phyloP scores from a whole-genome alignment of 1,140 invertebrate genomes.

The Drosophila arawakana region DNA sequence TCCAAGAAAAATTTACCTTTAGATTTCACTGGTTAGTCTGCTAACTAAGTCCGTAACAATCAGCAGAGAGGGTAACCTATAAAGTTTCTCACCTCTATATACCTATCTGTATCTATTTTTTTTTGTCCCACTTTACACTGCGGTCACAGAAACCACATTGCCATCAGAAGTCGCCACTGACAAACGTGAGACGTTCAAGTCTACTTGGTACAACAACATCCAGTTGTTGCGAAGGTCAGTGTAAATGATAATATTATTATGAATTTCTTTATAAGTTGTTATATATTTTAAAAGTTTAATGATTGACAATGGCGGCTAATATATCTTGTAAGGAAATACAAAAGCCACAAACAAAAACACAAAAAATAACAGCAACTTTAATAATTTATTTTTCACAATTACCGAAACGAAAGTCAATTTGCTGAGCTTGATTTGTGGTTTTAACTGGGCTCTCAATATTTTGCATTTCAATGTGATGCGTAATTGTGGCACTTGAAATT shows the following conservation, averaged over 20 bases:
- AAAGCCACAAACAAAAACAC: conserved; percentile 16
- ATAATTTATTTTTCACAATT: conserved; percentile 50
- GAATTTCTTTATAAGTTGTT: conserved; percentile 30
- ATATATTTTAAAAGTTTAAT: conserved; percentile 37
- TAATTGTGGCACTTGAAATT: conserved; percentile 56
- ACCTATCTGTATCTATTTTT: neutral
- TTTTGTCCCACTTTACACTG: conserved; percentile 24
- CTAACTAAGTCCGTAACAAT: neutral
- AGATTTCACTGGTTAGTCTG: no score
- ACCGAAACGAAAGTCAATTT: conserved; percentile 65
- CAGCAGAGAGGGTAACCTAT: conserved; percentile 22
- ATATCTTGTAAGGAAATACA: conserved; percentile 56
- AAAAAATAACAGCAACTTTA: conserved; percentile 5
- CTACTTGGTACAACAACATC: conserved; percentile 38
- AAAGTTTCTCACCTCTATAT: conserved; percentile 17
- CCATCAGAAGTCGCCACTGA: conserved; percentile 50
- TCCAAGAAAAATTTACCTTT: no score
- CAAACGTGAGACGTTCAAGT: conserved; percentile 55
- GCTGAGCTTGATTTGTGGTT: conserved; percentile 42
- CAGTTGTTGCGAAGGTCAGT: conserved; percentile 67
- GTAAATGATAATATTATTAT: conserved; percentile 44
- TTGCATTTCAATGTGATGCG: conserved; percentile 58
- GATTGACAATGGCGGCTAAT: conserved; percentile 33
- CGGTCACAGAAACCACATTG: conserved; percentile 26
- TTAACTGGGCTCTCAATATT: conserved; percentile 20